A percentile compares a stretch with the other conserved stretches of the same genome.
phyloP scores from a whole-genome alignment of 2,113 vertebrate species.

The Sitta europaea region DNA sequence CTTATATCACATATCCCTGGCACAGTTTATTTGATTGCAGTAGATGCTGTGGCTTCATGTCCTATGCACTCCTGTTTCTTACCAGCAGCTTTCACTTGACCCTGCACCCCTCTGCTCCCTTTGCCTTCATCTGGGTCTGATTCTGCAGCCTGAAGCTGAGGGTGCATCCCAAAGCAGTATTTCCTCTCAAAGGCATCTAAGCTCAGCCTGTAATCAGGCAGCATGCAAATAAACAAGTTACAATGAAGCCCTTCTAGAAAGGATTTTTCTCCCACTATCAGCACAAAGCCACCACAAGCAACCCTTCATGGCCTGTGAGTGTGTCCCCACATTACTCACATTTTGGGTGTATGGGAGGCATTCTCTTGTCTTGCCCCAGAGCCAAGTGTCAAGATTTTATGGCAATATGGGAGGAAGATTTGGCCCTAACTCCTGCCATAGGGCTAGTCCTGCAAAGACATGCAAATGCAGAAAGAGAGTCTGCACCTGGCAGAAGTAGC shows the following conservation, averaged over 20 bases:
- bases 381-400: background rate
- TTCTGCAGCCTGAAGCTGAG: background rate
- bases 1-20: background rate
- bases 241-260: background rate
- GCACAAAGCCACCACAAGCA: background rate
- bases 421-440: background rate
- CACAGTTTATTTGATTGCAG: background rate
- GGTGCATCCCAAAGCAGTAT: background rate
- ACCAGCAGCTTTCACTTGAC: background rate
- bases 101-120: background rate
- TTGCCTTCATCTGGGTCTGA: background rate
- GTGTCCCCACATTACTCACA: rapidly evolving
- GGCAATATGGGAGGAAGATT: background rate
- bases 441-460: background rate
- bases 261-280: background rate
- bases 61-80: background rate
- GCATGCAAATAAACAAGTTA: background rate
- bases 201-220: background rate
- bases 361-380: background rate
- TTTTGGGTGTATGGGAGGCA: background rate
- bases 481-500: background rate
- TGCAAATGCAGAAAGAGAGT: background rate
- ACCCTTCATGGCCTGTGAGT: rapidly evolving
- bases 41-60: background rate
- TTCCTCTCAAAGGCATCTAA: background rate